Evolutionary conservation across 1,140 invertebrate species (phyloP), one percentile per base, ranked within the genome.

Genomic region (Globodera ellingtonae): DNA sequence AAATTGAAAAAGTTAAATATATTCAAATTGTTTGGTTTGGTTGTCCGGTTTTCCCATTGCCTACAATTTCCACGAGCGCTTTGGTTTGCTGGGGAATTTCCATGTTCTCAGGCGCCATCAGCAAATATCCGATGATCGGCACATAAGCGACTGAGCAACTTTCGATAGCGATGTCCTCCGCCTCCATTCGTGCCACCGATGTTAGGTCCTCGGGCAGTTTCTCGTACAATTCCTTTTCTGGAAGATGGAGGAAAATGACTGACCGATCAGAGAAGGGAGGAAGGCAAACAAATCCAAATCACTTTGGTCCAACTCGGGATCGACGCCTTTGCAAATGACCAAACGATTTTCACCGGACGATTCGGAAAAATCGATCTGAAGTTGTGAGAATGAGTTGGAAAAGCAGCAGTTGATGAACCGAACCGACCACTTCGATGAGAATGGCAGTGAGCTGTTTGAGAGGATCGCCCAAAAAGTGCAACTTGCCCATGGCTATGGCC

Each of bases 111-210:
- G 87, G 84, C 24, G 87, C 72, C 10, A 83, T 74, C 13, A 89
- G 67, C 56, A 88, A 65, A 69, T 86, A 88, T n/a, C 87, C 87
- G 62, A 89, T 79, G 44, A 89, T 86, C 24, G 87, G 87, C 47
- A 89, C 62, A 72, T 89, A 89, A 15, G 75, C 86, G 65, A 89
- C 83, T 52, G 71, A 79, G 50, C 86, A 89, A 13, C 81, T n/a
- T 10, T 73, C 75, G 13, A 87, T 74, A 7, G 52, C 65, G 44
- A 86, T 75, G 21, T 77, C 77, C n/a, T 74, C 50, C n/a, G 79
- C 70, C 77, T 89, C 88, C 46, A 81, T 56, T 56, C 72, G 52
- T n/a, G 88, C 87, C 44, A 89, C 74, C 35, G 59, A 13, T 10
- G 88, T 89, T 35, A 89, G 66, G 7, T 79, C 18, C 35, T 84